Conservation (phyloP, 2,888 invertebrate species). For the Tanypteryx hageni region DNA sequence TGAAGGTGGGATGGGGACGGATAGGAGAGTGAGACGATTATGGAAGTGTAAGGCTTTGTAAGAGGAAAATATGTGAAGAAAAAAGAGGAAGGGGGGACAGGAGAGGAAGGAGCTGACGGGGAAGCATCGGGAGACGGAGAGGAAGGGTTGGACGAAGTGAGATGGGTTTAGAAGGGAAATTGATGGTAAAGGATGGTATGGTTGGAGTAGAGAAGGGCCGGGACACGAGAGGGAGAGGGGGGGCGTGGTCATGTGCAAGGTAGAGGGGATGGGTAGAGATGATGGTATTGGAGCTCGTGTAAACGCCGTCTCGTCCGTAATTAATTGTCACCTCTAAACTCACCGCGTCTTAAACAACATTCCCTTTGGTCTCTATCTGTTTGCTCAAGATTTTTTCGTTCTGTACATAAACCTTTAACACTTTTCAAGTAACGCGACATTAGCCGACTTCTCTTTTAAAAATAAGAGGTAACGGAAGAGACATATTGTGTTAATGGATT, state of each 20-base stretch:
- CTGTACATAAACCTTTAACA: not conserved
- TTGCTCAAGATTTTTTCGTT: not conserved
- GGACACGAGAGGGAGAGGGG: not conserved
- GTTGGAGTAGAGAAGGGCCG: too few species aligned
- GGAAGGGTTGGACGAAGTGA: too few species aligned
- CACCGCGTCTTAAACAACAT: not conserved
- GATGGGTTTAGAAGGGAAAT: too few species aligned
- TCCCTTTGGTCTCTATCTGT: not conserved
- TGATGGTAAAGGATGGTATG: too few species aligned
- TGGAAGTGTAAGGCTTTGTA: too few species aligned
- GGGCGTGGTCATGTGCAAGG: not conserved
- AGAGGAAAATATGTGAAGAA: too few species aligned
- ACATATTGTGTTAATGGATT: not conserved
- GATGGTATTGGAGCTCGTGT: not conserved
- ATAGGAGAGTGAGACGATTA: too few species aligned
- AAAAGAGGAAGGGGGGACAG: too few species aligned
- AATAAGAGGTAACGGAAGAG: not conserved
- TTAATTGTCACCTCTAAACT: constrained; percentile 6
- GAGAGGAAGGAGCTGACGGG: too few species aligned
- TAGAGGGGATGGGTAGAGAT: not conserved
- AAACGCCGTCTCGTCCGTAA: not conserved
- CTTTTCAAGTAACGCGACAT: not conserved
- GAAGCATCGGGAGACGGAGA: too few species aligned
- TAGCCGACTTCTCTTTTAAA: not conserved
- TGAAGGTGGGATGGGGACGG: too few species aligned